phyloP scores from a whole-genome alignment of 2,797 vertebrate species.

The Hypotaenidia okinawae region DNA sequence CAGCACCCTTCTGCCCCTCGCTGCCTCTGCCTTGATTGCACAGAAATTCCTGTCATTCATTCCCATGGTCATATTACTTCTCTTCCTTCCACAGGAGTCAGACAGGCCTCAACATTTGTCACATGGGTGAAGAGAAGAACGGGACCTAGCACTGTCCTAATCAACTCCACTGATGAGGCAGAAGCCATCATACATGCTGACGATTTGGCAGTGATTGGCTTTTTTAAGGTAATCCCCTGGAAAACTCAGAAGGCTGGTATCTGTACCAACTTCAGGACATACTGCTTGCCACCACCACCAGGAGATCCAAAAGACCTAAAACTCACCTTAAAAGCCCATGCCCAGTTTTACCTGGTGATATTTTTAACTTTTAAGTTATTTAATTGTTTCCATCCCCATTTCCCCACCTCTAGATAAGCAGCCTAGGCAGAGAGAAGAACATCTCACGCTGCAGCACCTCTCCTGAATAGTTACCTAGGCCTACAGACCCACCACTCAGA shows the following conservation, averaged over 20 bases:
- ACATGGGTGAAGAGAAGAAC: slow-evolving; percentile 89
- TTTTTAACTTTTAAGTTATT: not conserved
- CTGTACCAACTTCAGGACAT: not conserved
- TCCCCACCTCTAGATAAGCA: not conserved
- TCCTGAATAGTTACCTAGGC: not conserved
- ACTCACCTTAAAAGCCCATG: not conserved
- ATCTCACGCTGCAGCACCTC: not conserved
- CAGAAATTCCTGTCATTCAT: not conserved
- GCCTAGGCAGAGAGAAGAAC: not conserved
- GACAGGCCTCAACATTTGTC: slow-evolving; percentile 83
- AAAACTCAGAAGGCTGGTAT: not conserved
- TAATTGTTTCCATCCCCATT: not conserved
- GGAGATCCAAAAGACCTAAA: not conserved
- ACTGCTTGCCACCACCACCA: not conserved
- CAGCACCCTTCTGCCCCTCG: not conserved
- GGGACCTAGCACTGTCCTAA: slow-evolving; percentile 80
- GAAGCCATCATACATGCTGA: slow-evolving; percentile 75
- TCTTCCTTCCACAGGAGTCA: slow-evolving; percentile 79
- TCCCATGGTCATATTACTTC: not conserved
- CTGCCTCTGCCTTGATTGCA: not conserved
- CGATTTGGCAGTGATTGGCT: slow-evolving; percentile 85
- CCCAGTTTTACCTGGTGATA: not conserved
- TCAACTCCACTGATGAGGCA: slow-evolving; percentile 78
- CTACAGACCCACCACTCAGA: not conserved
- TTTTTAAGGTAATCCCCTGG: slow-evolving; percentile 86